Base-by-base conservation (phyloP, 2,888 invertebrate species). In the Gryllus longicercus region DNA sequence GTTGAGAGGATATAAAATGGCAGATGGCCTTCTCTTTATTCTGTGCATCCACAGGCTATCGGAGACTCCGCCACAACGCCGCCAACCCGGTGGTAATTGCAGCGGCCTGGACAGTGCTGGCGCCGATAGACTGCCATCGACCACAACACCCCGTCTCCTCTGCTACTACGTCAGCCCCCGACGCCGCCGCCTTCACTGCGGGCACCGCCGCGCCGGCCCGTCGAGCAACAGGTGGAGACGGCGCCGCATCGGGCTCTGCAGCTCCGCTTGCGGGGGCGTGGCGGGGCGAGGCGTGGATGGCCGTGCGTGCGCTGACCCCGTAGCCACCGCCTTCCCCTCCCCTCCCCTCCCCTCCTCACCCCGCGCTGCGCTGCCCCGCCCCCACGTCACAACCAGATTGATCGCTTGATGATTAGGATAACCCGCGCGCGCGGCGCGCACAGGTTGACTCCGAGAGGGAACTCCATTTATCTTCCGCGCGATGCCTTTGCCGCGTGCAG, bases 331-430 rank as follows among this genome's bases (percentile, higher is more conserved):
- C n/a, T n/a, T n/a, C n/a, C n/a, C n/a, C n/a, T n/a, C n/a, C 63
- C 63, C 16, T n/a, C 63, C 16, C 12, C 63, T 14, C 63, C 63
- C 16, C 10, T 8, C 3, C 63, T 18, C 14, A 2, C 3, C 14
- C 51, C 51, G 51, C 51, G 14, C 12, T 3, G 12, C 14, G 11
- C 11, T 5, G 16, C 63, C 63, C 63, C 63, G 63, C 63, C 63
- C 16, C 63, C 16, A 14, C 16, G 14, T n/a, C 14, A n/a, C 63
- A n/a, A 2, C 5, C 63, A 63, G 63, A 63, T 63, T 63, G 63
- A 63, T 63, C 63, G 63, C 63, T n/a, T 5, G 63, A 63, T 63
- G 63, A 63, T 63, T 63, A 63, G 63, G 63, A 63, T 63, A 63
- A n/a, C 63, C 63, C 63, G 63, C 63, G 11, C 63, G 63, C 63